Conservation (phyloP, 2,797 vertebrate genomes). For the Myoxocephalus aenaeus region DNA sequence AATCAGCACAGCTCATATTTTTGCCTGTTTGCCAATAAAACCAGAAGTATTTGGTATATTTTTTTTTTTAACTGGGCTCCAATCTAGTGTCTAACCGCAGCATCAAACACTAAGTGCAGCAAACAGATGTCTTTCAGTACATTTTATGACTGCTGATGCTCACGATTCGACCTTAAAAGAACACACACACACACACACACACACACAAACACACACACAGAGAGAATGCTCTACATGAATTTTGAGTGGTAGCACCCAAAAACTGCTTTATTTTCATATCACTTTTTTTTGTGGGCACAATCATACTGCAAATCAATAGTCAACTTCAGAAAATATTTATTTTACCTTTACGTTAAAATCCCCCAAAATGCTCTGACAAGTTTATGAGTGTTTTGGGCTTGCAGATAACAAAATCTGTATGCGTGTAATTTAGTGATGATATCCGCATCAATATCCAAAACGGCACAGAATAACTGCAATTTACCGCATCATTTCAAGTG, state of each 20-base stretch:
- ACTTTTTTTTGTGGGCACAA: slow-evolving; percentile 44
- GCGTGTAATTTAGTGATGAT: slow-evolving; percentile 35
- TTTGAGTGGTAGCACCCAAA: slow-evolving; percentile 61
- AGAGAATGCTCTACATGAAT: slow-evolving; percentile 35
- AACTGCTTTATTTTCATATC: slow-evolving; percentile 68
- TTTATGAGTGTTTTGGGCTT: slow-evolving; percentile 30
- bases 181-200: background rate
- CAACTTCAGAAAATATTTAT: slow-evolving; percentile 60
- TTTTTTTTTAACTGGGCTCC: background rate
- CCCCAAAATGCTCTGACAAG: slow-evolving; percentile 45
- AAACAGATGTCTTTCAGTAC: background rate
- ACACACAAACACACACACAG: background rate
- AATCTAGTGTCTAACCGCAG: slow-evolving; percentile 21
- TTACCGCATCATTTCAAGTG: slow-evolving; percentile 58
- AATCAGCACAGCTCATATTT: slow-evolving; percentile 2
- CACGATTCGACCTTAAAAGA: slow-evolving; percentile 14
- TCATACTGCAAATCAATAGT: slow-evolving; percentile 64
- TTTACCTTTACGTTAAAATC: slow-evolving; percentile 67
- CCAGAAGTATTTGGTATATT: too few species aligned
- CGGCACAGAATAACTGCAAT: slow-evolving; percentile 60
- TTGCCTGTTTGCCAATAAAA: background rate
- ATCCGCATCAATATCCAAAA: slow-evolving; percentile 53
- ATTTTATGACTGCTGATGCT: slow-evolving; percentile 18
- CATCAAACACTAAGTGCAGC: background rate
- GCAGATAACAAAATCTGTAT: slow-evolving; percentile 17